Percentiles rank a stretch among this genome's conserved stretches.
Evolutionary conservation across 2,888 invertebrate genomes (phyloP).

Genomic region (Trypoxylon attenuatum): DNA sequence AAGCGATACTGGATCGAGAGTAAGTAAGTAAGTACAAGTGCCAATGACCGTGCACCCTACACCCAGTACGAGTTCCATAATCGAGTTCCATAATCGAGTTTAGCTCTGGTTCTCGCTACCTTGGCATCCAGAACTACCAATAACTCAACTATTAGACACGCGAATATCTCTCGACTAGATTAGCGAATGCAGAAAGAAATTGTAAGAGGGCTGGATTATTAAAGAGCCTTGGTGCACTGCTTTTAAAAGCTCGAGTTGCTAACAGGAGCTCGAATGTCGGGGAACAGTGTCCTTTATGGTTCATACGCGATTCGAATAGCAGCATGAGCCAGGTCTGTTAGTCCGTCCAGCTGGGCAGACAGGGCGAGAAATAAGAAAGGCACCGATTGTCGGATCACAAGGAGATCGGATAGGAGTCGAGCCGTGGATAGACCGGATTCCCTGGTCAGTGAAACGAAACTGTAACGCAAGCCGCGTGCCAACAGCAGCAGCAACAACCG

Average conservation of each 20-base stretch:
- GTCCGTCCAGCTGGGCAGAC: background rate
- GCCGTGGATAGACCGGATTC: constrained; percentile 43
- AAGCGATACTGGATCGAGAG: too few species aligned
- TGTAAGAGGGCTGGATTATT: too few species aligned
- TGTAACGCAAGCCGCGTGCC: constrained; percentile 48
- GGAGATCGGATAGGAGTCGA: constrained; percentile 36
- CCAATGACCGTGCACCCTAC: background rate
- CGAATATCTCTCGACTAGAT: too few species aligned
- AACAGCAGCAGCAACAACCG: constrained; percentile 31
- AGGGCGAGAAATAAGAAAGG: background rate
- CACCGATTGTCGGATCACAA: constrained; percentile 32
- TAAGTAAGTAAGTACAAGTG: background rate
- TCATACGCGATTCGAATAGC: too few species aligned
- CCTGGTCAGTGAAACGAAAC: constrained; percentile 51
- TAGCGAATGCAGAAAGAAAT: too few species aligned
- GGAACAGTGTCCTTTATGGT: too few species aligned
- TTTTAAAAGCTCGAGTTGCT: too few species aligned
- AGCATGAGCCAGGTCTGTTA: background rate
- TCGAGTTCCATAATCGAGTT: background rate
- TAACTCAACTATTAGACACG: too few species aligned
- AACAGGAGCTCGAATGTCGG: too few species aligned
- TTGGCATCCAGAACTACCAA: background rate
- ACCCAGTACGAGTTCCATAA: background rate
- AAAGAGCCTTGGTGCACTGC: too few species aligned
- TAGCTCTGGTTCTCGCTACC: background rate